phyloP scores from a whole-genome alignment of 2,888 invertebrate species.

The Cheilosia vernalis region DNA sequence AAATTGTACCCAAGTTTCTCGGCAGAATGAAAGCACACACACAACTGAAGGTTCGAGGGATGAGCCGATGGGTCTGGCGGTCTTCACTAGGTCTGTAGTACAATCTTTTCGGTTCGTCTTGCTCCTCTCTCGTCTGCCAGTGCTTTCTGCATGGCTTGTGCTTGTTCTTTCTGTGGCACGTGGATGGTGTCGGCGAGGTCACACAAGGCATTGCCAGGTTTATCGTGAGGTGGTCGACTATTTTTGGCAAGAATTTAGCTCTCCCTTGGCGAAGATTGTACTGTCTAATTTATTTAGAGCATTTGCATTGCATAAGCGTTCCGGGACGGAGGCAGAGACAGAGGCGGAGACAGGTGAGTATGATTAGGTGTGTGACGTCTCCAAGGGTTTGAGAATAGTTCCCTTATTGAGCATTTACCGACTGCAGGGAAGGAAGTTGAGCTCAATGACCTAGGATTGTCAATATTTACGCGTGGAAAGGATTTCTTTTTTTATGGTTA shows the following conservation, averaged over 20 bases:
- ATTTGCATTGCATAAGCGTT: not conserved
- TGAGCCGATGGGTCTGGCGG: conserved; percentile 7
- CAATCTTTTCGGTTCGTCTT: conserved; percentile 52
- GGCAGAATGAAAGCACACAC: conserved; percentile 50
- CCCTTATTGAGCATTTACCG: too few species aligned
- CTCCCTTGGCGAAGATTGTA: conserved; percentile 2
- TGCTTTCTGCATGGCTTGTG: not conserved
- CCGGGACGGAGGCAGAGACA: too few species aligned
- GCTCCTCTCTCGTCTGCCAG: conserved; percentile 9
- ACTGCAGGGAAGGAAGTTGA: too few species aligned
- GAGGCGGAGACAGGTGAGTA: too few species aligned
- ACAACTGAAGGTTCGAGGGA: conserved; percentile 46
- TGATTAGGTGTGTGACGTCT: too few species aligned
- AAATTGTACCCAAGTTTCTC: not conserved
- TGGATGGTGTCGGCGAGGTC: conserved; percentile 43
- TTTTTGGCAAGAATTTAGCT: not conserved
- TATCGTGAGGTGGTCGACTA: not conserved
- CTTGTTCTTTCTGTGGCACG: conserved; percentile 31
- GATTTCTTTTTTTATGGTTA: too few species aligned
- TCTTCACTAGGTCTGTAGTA: conserved; percentile 67
- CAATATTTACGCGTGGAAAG: too few species aligned
- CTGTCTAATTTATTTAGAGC: not conserved
- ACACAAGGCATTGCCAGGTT: conserved; percentile 51
- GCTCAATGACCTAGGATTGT: too few species aligned
- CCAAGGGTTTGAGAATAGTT: too few species aligned